Percentiles rank a stretch among this genome's conserved stretches.
Conservation (phyloP, 2,888 invertebrate genomes). For the Clunio marinus region DNA sequence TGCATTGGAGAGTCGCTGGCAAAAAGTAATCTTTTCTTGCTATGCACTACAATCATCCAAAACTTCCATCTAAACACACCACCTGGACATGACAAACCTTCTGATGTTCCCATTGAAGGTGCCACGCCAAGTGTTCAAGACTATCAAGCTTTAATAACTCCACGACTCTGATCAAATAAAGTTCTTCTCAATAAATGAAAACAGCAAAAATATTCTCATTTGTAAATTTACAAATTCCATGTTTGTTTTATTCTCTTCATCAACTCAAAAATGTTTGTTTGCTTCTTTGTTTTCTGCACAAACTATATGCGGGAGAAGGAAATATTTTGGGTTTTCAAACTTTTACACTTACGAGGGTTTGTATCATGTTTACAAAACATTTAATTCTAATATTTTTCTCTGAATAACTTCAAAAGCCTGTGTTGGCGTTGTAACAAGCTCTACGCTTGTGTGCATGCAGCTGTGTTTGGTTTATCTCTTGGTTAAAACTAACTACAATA, state of each 20-base stretch:
- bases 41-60: constrained; percentile 69
- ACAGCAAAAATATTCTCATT: neutral
- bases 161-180: constrained; percentile 47
- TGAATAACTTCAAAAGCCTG: too few relatives aligned
- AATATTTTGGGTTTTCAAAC: too few relatives aligned
- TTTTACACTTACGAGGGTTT: too few relatives aligned
- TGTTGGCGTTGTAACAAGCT: too few relatives aligned
- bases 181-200: neutral
- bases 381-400: too few relatives aligned
- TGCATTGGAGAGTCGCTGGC: constrained; percentile 76
- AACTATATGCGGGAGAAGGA: too few relatives aligned
- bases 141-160: constrained; percentile 62
- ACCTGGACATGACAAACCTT: constrained; percentile 62
- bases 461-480: too few relatives aligned
- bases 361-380: too few relatives aligned
- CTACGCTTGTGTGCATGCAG: too few relatives aligned
- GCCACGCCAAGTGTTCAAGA: constrained; percentile 72
- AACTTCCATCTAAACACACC: constrained; percentile 64
- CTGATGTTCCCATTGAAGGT: constrained; percentile 67
- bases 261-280: too few relatives aligned
- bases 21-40: constrained; percentile 70
- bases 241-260: constrained; percentile 10
- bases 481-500: too few relatives aligned
- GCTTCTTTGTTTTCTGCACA: too few relatives aligned
- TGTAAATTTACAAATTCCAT: constrained; percentile 10